Evolutionary conservation across 2,888 invertebrate genomes (phyloP).

Genomic region (Ornithoptera priamus): DNA sequence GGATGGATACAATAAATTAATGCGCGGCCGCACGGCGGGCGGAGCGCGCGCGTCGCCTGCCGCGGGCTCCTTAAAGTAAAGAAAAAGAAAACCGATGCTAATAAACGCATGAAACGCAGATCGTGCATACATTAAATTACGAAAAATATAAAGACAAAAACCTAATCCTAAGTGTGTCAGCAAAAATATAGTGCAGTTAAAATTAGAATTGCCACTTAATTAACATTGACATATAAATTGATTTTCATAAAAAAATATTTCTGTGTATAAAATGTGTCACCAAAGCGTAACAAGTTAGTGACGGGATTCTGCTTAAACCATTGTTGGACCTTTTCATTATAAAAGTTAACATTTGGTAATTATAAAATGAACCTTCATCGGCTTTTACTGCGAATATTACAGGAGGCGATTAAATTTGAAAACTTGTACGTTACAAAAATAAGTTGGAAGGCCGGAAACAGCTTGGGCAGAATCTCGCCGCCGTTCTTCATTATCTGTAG

Average conservation of each 20-base stretch:
- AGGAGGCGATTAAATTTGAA: conserved; percentile 20
- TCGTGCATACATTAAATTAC: conserved; percentile 77
- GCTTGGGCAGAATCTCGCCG: conserved; percentile 50
- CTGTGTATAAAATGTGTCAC: conserved; percentile 78
- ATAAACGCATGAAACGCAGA: conserved; percentile 68
- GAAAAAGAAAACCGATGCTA: conserved; percentile 59
- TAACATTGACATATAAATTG: conserved; percentile 76
- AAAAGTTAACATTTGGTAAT: conserved; percentile 27
- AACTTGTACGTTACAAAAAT: conserved; percentile 22
- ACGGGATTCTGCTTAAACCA: conserved; percentile 52
- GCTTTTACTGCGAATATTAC: conserved; percentile 21
- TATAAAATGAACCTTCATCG: conserved; percentile 23
- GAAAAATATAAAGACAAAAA: conserved; percentile 58
- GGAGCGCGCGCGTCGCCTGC: conserved; percentile 52
- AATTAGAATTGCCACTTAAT: conserved; percentile 77
- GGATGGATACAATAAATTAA: conserved; percentile 55
- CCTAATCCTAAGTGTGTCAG: conserved; percentile 77
- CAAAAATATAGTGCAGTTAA: conserved; percentile 78
- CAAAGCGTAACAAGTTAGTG: conserved; percentile 69
- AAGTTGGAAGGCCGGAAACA: neutral
- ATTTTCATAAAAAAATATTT: conserved; percentile 77
- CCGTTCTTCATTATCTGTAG: conserved; percentile 65
- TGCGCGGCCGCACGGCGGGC: conserved; percentile 48
- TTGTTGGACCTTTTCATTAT: conserved; percentile 18
- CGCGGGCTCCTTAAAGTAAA: conserved; percentile 53